phyloP scores from a whole-genome alignment of 2,888 invertebrate species.

The Furcula furcula region DNA sequence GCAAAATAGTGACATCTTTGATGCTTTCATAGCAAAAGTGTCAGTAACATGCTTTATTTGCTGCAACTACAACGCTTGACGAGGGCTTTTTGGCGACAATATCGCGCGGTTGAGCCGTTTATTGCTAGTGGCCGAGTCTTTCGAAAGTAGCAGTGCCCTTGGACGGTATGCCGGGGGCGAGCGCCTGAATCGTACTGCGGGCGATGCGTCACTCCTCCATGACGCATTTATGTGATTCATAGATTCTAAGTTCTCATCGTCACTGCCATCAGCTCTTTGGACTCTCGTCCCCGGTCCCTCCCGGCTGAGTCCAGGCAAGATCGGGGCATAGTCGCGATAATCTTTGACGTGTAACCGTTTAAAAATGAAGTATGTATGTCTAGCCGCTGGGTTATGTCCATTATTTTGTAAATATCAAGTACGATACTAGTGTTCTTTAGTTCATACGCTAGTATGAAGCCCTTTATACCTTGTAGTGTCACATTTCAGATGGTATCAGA shows the following conservation, averaged over 20 bases:
- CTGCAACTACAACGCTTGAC: too few species aligned
- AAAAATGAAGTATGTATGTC: constrained; percentile 30
- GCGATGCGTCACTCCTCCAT: constrained; percentile 3
- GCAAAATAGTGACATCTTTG: too few species aligned
- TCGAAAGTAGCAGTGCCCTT: too few species aligned
- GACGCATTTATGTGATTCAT: constrained; percentile 23
- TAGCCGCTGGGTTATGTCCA: constrained; percentile 41
- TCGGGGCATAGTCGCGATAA: too few species aligned
- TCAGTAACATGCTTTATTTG: too few species aligned
- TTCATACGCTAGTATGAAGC: constrained; percentile 59
- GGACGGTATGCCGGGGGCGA: constrained; percentile 7
- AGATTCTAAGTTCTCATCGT: constrained; percentile 24
- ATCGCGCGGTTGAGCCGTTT: background rate
- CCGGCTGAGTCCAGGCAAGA: constrained; percentile 9
- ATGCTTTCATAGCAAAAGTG: too few species aligned
- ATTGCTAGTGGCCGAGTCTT: constrained; percentile 9
- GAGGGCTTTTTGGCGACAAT: too few species aligned
- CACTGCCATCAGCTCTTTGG: constrained; percentile 18
- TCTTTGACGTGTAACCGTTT: constrained; percentile 24
- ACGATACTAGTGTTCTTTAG: constrained; percentile 43
- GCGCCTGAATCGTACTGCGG: constrained; percentile 5
- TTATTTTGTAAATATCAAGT: constrained; percentile 56
- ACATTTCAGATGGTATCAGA: constrained; percentile 59
- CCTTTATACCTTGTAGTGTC: constrained; percentile 57
- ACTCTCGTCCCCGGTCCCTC: constrained; percentile 5